Evolutionary conservation across 2,888 invertebrate genomes (phyloP).

Genomic region (Calameuta pallipes): DNA sequence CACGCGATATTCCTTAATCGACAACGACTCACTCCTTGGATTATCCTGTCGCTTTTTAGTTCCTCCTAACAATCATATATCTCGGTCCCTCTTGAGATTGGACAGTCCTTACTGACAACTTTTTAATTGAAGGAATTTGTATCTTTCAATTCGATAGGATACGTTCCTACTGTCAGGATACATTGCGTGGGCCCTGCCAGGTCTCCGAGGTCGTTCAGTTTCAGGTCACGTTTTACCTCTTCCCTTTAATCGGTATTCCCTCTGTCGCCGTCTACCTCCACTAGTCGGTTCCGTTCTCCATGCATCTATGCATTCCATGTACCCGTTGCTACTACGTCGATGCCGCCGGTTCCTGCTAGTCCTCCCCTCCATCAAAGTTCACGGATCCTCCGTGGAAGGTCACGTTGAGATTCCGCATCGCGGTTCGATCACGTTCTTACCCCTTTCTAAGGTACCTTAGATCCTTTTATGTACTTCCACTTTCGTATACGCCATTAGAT

Average conservation of each 20-base stretch:
- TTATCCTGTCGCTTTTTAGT: neutral
- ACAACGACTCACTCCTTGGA: neutral
- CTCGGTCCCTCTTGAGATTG: neutral
- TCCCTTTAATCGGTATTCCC: neutral
- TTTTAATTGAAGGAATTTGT: neutral
- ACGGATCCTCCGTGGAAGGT: conserved; percentile 5
- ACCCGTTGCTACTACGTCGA: neutral
- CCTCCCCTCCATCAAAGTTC: conserved; percentile 8
- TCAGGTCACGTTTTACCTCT: neutral
- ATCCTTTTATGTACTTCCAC: neutral
- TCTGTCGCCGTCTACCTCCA: neutral
- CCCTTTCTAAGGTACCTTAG: neutral
- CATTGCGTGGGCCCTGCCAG: neutral
- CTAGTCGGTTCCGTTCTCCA: neutral
- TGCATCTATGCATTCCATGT: neutral
- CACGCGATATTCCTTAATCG: neutral
- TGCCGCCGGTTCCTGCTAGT: neutral
- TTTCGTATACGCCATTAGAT: neutral
- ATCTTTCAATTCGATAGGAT: neutral
- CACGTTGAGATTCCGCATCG: conserved; percentile 15
- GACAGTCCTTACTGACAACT: neutral
- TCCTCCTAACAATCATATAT: neutral
- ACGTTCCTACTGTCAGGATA: neutral
- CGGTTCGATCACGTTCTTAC: conserved; percentile 6
- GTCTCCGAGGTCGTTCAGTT: neutral